Evolutionary conservation across 2,797 vertebrate genomes (phyloP), one percentile per base, ranked within the genome.

Genomic region (Pachyuromys duprasi): DNA sequence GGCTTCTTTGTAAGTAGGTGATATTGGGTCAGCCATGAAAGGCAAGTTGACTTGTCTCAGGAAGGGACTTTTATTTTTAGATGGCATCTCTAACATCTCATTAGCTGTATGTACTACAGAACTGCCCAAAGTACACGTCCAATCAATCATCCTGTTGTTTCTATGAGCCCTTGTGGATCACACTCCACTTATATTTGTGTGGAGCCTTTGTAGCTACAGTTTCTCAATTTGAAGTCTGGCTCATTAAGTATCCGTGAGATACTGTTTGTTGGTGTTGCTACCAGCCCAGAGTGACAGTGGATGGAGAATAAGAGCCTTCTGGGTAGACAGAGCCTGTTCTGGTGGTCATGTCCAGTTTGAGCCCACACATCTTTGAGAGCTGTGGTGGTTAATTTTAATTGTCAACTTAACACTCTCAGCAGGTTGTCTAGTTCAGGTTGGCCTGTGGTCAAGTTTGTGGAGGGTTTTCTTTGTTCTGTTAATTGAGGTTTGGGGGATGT

Each of bases 1-100:
- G 78, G 81, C 39, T 65, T 36, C 80, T 94, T 88, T 82, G 31
- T n/a, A 82, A 92, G 26, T 13, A 80, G 86, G 22, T 17, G 4
- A 28, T 72, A 26, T 70, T 82, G 20, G 3, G 75, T 31, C 39
- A 75, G 36, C n/a, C 33, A 74, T 45, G n/a, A 94, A 86, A 76
- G 84, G 49, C 55, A 94, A 57, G 4, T 72, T 83, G 53, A 79
- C 49, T 93, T 91, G 18, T 93, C 28, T 88, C 53, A 69, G 33
- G 49, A 90, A 96, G 26, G 17, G 3, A 3, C 0, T 91, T 93
- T 92, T 86, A n/a, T 89, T 97, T 91, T 87, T 49, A 80, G 65
- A 69, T 81, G 70, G 39, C 31, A 76, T 20, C 18, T 94, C 7
- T 18, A 49, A 18, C 39, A 65, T 11, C 4, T 31, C 20, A 55